These are phyloP conservation scores for Nasonia giraulti DNA, from an alignment of 1,140 invertebrate genomes.

Conservation along the genomic window DNA sequence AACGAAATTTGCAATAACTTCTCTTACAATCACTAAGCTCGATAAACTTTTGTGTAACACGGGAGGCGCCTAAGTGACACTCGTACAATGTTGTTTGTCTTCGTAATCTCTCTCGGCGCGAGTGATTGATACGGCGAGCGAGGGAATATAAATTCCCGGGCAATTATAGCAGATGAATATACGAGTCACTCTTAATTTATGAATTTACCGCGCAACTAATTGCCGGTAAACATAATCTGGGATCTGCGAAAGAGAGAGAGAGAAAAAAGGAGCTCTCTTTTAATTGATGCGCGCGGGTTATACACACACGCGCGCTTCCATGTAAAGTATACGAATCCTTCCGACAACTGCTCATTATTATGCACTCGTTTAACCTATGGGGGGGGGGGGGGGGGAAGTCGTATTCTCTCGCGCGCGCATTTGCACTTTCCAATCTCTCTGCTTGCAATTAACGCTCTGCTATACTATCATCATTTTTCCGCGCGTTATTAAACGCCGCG, in stretches of 20 bases:
- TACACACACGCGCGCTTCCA: neutral
- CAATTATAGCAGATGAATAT: neutral
- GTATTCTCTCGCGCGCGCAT: neutral
- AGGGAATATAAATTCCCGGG: no score
- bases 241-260: neutral
- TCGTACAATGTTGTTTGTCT: neutral
- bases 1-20: slow-evolving; percentile 5
- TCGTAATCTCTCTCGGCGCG: no score
- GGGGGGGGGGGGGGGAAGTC: neutral
- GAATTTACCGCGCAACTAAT: neutral
- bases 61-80: neutral
- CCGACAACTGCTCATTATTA: slow-evolving; percentile 23
- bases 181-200: neutral
- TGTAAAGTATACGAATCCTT: slow-evolving; percentile 19
- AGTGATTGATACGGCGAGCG: no score
- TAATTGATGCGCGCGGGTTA: slow-evolving; percentile 2
- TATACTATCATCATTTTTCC: slow-evolving; percentile 1
- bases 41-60: neutral
- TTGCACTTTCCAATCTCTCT: slow-evolving; percentile 28
- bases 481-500: slow-evolving; percentile 6
- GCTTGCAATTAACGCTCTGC: neutral
- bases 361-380: neutral
- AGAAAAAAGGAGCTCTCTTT: neutral
- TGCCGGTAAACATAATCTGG: neutral
- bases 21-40: neutral